A percentile compares a stretch with the other conserved stretches of the same genome.
Evolutionary conservation across 2,113 vertebrate genomes (phyloP).

Genomic region (Myotis brandtii): DNA sequence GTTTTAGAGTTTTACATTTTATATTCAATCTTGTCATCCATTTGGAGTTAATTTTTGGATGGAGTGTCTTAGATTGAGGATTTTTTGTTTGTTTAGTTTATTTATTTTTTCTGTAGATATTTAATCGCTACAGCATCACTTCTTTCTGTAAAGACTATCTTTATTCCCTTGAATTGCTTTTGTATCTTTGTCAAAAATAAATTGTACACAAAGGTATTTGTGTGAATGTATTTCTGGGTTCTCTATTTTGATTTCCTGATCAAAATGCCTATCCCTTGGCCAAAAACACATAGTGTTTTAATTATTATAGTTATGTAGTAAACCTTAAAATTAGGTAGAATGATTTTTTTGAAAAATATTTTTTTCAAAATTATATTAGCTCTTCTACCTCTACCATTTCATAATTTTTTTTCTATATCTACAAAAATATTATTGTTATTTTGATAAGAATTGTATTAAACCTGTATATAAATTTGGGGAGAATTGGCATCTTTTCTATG

Average conservation of each 20-base stretch:
- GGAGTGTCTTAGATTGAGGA: neutral
- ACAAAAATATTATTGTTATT: neutral
- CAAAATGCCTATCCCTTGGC: neutral
- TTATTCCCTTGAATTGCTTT: neutral
- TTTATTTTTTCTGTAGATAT: neutral
- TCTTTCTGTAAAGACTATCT: neutral
- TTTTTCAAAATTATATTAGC: neutral
- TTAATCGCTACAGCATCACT: neutral
- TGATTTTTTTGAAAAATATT: neutral
- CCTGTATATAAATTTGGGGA: neutral
- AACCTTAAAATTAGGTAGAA: neutral
- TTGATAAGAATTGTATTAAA: neutral
- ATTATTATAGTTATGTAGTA: neutral
- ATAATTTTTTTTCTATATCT: neutral
- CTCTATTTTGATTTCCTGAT: neutral
- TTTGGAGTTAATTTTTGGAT: neutral
- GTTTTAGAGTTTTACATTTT: neutral
- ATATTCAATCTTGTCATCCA: neutral
- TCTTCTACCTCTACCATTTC: neutral
- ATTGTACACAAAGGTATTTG: neutral
- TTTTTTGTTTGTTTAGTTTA: neutral
- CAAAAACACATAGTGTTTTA: neutral
- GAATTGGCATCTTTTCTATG: neutral
- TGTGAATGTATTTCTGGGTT: neutral
- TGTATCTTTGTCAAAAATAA: neutral